phyloP scores from a whole-genome alignment of 23 tunicate species.

The Styela plicata region DNA sequence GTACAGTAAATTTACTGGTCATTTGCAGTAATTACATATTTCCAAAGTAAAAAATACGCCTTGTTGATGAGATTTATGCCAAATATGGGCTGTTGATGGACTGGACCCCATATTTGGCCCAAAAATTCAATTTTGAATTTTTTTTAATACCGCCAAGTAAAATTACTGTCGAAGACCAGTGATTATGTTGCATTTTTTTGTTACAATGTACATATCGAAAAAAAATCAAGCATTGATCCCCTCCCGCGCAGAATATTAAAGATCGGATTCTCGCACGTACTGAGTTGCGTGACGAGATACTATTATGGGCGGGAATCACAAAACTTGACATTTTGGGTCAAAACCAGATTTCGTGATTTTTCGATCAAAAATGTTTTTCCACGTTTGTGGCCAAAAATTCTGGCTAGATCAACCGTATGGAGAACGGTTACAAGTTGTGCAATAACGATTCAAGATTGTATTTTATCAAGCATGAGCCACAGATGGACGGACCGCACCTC shows the following conservation, averaged over 20 bases:
- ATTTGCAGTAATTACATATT: too few species aligned
- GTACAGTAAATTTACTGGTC: too few species aligned
- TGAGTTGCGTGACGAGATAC: neutral
- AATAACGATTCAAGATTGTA: neutral
- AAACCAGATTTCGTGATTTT: neutral
- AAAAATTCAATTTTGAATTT: too few species aligned
- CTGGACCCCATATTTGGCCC: too few species aligned
- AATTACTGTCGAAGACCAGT: neutral
- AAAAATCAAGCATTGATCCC: too few species aligned
- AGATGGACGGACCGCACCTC: too few species aligned
- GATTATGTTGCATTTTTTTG: neutral
- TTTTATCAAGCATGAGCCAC: too few species aligned
- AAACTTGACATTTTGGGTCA: neutral
- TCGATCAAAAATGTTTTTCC: neutral
- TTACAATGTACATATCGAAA: neutral
- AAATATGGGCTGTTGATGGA: too few species aligned
- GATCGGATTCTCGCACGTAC: neutral
- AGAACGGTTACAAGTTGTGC: neutral
- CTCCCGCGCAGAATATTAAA: too few species aligned
- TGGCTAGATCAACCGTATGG: neutral
- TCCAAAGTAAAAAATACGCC: too few species aligned
- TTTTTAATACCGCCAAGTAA: neutral
- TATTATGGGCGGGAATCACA: neutral
- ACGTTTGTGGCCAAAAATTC: neutral
- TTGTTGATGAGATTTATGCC: too few species aligned